phyloP scores from a whole-genome alignment of 2,888 invertebrate species.

The Quadriops clusia region DNA sequence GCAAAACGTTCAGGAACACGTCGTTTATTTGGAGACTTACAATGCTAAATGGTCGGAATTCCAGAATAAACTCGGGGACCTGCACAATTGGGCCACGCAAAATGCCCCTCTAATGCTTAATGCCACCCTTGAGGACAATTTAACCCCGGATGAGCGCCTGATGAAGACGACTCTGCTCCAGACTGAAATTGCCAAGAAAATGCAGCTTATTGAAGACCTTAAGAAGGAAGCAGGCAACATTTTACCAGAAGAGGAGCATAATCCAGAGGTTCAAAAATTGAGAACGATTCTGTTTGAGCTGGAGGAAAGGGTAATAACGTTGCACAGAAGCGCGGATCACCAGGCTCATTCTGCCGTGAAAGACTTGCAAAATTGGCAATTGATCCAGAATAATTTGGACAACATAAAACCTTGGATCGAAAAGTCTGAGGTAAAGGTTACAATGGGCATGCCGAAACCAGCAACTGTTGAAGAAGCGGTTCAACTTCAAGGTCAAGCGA shows the following conservation, averaged over 20 bases:
- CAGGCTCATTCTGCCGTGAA: constrained; percentile 64
- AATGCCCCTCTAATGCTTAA: constrained; percentile 64
- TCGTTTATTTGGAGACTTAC: constrained; percentile 68
- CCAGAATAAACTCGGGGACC: constrained; percentile 60
- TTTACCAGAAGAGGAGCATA: constrained; percentile 50
- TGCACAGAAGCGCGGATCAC: constrained; percentile 64
- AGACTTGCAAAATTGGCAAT: constrained; percentile 75
- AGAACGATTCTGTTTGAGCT: constrained; percentile 64
- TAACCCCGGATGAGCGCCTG: constrained; percentile 76
- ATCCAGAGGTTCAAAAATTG: constrained; percentile 61
- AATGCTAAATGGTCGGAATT: constrained; percentile 72
- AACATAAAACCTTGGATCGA: constrained; percentile 83
- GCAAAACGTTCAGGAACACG: constrained; percentile 67
- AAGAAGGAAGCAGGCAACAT: constrained; percentile 67
- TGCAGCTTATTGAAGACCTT: constrained; percentile 52
- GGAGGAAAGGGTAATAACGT: constrained; percentile 61
- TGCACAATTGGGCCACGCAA: constrained; percentile 71
- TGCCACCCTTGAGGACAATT: constrained; percentile 60
- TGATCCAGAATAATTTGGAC: constrained; percentile 66
- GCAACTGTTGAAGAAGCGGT: constrained; percentile 69
- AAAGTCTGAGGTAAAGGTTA: constrained; percentile 71
- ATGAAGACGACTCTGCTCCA: constrained; percentile 64
- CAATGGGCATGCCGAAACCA: constrained; percentile 61
- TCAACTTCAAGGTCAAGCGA: constrained; percentile 59
- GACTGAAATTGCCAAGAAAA: constrained; percentile 63